A percentile compares a stretch with the other conserved stretches of the same genome.
Evolutionary conservation across 2,113 vertebrate genomes (phyloP).

Genomic region (Cyanoramphus novaezelandiae): DNA sequence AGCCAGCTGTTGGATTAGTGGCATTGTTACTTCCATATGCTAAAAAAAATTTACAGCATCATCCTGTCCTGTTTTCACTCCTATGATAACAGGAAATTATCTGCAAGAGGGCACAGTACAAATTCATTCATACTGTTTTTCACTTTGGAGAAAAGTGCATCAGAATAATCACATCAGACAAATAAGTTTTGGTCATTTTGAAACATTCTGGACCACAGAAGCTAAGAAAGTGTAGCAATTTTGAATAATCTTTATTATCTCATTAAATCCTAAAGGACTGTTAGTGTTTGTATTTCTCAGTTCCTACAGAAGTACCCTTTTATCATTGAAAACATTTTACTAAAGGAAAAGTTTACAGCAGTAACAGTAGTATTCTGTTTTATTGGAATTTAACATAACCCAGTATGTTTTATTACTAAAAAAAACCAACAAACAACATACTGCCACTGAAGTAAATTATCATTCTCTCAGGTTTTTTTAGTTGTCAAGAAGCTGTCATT

Average conservation of each 20-base stretch:
- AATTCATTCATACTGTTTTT: not conserved
- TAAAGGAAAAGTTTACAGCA: not conserved
- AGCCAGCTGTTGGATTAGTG: not conserved
- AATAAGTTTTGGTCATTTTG: not conserved
- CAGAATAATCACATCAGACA: not conserved
- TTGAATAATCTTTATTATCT: not conserved
- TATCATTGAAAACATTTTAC: not conserved
- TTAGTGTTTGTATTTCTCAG: not conserved
- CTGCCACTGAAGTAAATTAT: not conserved
- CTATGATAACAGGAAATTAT: not conserved
- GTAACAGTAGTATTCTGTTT: not conserved
- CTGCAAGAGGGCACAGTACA: not conserved
- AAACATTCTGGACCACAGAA: not conserved
- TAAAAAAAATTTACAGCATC: constrained; percentile 16
- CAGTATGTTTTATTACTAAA: not conserved
- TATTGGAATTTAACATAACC: not conserved
- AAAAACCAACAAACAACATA: not conserved
- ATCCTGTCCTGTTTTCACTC: not conserved
- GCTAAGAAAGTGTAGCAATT: not conserved
- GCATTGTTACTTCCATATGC: not conserved
- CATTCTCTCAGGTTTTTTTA: not conserved
- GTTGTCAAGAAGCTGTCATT: not conserved
- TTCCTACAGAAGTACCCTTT: not conserved
- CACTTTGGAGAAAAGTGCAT: not conserved
- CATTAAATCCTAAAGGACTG: not conserved